These are phyloP conservation scores for Nasonia giraulti DNA, from an alignment of 1,140 invertebrate species.

Conservation along the genomic window DNA sequence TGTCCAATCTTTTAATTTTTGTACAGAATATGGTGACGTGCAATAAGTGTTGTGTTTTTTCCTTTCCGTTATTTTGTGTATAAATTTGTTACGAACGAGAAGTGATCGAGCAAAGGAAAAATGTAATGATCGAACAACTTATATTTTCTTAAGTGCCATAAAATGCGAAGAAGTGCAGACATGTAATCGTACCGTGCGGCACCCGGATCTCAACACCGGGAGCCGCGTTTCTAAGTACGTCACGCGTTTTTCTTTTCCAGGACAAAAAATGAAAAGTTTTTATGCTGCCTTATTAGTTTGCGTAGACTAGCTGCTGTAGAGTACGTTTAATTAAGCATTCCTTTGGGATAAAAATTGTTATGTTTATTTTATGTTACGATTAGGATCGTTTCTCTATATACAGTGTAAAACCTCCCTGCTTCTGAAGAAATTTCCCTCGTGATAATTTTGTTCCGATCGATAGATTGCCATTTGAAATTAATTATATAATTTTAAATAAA, in stretches of 20 bases:
- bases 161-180: slow-evolving; percentile 28
- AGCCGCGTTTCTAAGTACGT: slow-evolving; percentile 46
- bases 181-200: slow-evolving; percentile 17
- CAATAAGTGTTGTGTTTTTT: slow-evolving; percentile 32
- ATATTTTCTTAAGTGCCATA: slow-evolving; percentile 53
- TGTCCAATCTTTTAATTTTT: slow-evolving; percentile 25
- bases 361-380: slow-evolving; percentile 14
- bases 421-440: background rate
- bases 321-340: slow-evolving; percentile 42
- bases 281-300: slow-evolving; percentile 47
- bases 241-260: slow-evolving; percentile 28
- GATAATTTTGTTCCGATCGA: slow-evolving; percentile 14
- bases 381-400: slow-evolving; percentile 11
- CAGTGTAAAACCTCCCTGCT: background rate
- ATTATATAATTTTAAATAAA: slow-evolving; percentile 43
- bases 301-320: slow-evolving; percentile 34
- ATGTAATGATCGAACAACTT: slow-evolving; percentile 11
- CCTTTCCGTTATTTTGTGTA: background rate
- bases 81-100: slow-evolving; percentile 34
- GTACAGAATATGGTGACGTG: slow-evolving; percentile 23
- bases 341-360: slow-evolving; percentile 32
- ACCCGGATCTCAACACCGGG: background rate
- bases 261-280: slow-evolving; percentile 32
- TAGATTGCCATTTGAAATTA: slow-evolving; percentile 44
- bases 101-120: slow-evolving; percentile 17